These are phyloP conservation scores for Agriopis aurantiaria DNA, from an alignment of 2,888 invertebrate genomes.

Conservation along the genomic window DNA sequence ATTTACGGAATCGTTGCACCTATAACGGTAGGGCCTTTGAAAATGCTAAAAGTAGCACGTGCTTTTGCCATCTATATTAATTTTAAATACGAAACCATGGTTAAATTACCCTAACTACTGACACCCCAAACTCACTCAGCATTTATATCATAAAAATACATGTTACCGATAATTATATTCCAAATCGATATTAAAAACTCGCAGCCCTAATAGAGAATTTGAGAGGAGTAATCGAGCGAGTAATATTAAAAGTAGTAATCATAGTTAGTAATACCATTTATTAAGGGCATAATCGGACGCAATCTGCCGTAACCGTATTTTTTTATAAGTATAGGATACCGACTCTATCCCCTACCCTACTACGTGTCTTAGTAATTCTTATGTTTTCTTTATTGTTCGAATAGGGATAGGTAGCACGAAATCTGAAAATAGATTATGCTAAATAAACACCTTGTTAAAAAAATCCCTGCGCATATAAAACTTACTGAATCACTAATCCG, in stretches of 20 bases:
- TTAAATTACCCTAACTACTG: not conserved
- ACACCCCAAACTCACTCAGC: not conserved
- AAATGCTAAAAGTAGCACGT: not conserved
- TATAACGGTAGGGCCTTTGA: not conserved
- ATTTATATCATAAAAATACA: not conserved
- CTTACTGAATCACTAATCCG: too few species aligned
- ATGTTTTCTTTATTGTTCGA: not conserved
- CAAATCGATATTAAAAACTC: constrained; percentile 1
- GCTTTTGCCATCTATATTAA: too few species aligned
- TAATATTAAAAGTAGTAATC: constrained; percentile 21
- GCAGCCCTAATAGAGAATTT: constrained; percentile 14
- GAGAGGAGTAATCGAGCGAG: constrained; percentile 50
- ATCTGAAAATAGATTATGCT: not conserved
- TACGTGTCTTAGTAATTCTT: not conserved
- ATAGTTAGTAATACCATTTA: constrained; percentile 47
- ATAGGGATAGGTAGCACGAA: not conserved
- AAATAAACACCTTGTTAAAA: too few species aligned
- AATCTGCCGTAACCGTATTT: constrained; percentile 56
- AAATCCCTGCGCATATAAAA: too few species aligned
- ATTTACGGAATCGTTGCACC: not conserved
- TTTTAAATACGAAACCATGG: constrained; percentile 5
- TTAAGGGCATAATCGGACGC: constrained; percentile 53
- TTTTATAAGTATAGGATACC: constrained; percentile 36
- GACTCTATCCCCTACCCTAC: not conserved
- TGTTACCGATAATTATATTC: constrained; percentile 5